Percentiles rank a stretch among this genome's conserved stretches.
Conservation (phyloP, 1,140 invertebrate genomes). For the silkworm (Bombyx mori) region DNA sequence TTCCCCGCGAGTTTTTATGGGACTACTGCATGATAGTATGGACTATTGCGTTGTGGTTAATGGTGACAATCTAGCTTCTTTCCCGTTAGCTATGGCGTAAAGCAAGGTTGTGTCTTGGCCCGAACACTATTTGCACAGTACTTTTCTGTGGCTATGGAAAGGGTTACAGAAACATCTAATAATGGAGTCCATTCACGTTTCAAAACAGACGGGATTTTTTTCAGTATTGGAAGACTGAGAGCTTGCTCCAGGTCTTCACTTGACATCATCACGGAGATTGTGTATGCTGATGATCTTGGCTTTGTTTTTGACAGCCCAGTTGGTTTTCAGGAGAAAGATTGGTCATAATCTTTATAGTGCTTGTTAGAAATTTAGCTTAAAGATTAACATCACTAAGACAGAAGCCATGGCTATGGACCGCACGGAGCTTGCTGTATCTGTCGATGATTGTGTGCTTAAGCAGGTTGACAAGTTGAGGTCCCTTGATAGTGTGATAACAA, state of each 20-base stretch:
- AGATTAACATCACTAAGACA: conserved; percentile 6
- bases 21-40: conserved; percentile 12
- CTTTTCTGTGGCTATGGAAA: no score
- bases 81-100: conserved; percentile 6
- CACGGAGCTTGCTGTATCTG: no score
- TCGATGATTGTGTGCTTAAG: no score
- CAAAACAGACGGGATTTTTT: not conserved
- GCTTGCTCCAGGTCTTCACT: not conserved
- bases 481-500: no score
- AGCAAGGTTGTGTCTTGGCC: not conserved
- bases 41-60: conserved; percentile 10
- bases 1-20: conserved; percentile 10
- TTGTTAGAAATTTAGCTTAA: conserved; percentile 4
- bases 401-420: conserved; percentile 1
- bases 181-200: no score
- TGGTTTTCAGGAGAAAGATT: not conserved
- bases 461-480: no score
- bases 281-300: conserved; percentile 5
- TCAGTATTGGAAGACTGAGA: not conserved
- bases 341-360: not conserved
- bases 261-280: conserved; percentile 1
- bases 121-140: no score
- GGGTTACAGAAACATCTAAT: no score
- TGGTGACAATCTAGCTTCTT: conserved; percentile 10
- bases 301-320: not conserved